A percentile compares a stretch with the other conserved stretches of the same genome.
phyloP scores from a whole-genome alignment of 2,797 vertebrate species.

The Poliocrania exsul region DNA sequence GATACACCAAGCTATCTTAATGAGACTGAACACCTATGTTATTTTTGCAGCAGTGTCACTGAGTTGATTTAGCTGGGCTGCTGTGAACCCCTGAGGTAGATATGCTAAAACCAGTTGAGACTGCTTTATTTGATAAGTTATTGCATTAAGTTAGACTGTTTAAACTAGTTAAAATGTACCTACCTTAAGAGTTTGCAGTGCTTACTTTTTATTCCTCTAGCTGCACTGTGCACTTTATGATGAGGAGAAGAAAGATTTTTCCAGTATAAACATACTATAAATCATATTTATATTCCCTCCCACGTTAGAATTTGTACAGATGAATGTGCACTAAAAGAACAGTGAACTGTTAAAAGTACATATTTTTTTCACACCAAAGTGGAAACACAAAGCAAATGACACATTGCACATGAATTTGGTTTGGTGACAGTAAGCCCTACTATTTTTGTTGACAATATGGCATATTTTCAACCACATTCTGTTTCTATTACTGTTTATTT shows the following conservation, averaged over 20 bases:
- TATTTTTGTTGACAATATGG: conserved; percentile 41
- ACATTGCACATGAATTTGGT: conserved; percentile 5
- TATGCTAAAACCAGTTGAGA: neutral
- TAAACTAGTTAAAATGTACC: neutral
- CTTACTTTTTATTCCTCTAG: conserved; percentile 41
- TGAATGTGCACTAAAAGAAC: neutral
- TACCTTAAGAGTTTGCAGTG: neutral
- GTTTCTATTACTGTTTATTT: conserved; percentile 52
- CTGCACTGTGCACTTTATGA: neutral
- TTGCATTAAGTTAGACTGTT: neutral
- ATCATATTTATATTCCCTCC: conserved; percentile 27
- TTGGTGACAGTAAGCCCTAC: conserved; percentile 27
- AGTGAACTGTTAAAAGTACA: neutral
- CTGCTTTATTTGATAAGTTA: conserved; percentile 19
- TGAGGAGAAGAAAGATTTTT: conserved; percentile 33
- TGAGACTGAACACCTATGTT: neutral
- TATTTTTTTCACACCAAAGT: conserved; percentile 12
- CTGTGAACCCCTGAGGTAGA: neutral
- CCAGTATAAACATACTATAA: conserved; percentile 13
- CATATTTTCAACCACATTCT: conserved; percentile 37
- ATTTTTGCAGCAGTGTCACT: neutral
- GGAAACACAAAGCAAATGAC: conserved; percentile 21
- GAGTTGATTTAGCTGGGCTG: neutral
- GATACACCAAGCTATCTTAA: neutral
- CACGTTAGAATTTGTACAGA: neutral